These are phyloP conservation scores for Linurgus olivaceus DNA, from an alignment of 2,797 vertebrate genomes.

Conservation along the genomic window DNA sequence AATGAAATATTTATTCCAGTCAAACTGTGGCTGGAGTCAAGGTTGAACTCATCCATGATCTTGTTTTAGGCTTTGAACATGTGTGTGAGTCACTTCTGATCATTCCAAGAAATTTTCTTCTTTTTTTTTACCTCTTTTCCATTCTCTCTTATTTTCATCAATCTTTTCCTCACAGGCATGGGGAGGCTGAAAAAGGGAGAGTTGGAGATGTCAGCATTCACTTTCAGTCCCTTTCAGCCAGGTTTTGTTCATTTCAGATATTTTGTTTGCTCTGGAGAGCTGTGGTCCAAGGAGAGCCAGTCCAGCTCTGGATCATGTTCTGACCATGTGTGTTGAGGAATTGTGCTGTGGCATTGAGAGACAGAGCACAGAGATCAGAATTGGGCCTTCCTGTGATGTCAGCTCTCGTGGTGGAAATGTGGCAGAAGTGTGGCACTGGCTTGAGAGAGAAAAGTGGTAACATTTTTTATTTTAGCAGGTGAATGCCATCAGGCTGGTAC, in stretches of 20 bases:
- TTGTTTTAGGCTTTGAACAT: not conserved
- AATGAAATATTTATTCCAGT: not conserved
- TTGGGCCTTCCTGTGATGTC: not conserved
- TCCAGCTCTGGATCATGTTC: not conserved
- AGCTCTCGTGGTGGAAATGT: accelerated
- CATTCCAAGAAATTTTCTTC: not conserved
- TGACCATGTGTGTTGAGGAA: not conserved
- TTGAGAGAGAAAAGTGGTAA: not conserved
- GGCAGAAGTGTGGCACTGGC: not conserved
- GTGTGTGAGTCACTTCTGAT: not conserved
- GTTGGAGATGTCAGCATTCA: not conserved
- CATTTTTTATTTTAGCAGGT: not conserved
- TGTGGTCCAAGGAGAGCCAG: not conserved
- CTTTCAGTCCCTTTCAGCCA: not conserved
- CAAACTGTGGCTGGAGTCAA: not conserved
- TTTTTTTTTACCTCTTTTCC: not conserved
- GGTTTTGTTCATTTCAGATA: not conserved
- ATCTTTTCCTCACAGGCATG: not conserved
- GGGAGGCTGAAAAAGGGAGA: not conserved
- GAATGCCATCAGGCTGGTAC: not conserved
- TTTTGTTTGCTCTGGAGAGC: not conserved
- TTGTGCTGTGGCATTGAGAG: not conserved
- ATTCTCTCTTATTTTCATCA: not conserved
- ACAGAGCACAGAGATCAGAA: not conserved
- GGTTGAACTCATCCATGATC: not conserved